These are phyloP conservation scores for Spatula versicolor DNA, from an alignment of 2,797 vertebrate species.

Conservation along the genomic window DNA sequence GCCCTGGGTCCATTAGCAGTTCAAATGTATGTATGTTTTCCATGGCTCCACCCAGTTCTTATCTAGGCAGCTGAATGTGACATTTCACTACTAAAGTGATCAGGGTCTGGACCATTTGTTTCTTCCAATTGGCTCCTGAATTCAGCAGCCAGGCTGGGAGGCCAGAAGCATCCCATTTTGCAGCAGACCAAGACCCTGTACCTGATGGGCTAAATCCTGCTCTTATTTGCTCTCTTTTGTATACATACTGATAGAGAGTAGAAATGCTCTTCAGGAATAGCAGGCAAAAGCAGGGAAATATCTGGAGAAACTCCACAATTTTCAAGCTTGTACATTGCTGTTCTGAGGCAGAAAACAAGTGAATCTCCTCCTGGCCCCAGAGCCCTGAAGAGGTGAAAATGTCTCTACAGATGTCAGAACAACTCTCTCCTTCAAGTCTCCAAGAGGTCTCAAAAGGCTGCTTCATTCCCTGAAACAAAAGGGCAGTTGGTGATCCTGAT, in stretches of 20 bases:
- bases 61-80: not conserved
- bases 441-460: not conserved
- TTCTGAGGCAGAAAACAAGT: not conserved
- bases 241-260: not conserved
- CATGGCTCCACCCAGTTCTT: not conserved
- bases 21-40: not conserved
- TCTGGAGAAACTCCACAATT: not conserved
- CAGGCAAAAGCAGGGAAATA: not conserved
- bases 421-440: not conserved
- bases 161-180: not conserved
- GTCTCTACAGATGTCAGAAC: slow-evolving; percentile 19
- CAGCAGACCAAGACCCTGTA: not conserved
- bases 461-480: not conserved
- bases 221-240: not conserved
- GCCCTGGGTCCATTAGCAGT: not conserved
- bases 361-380: not conserved
- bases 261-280: not conserved
- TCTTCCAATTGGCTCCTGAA: not conserved
- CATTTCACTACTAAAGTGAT: not conserved
- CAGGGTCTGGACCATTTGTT: not conserved
- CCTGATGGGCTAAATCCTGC: not conserved
- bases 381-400: not conserved
- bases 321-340: not conserved
- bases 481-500: not conserved
- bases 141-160: not conserved